Conservation (phyloP, 2,888 invertebrate genomes). For the Paralinhomoeus sp. region DNA sequence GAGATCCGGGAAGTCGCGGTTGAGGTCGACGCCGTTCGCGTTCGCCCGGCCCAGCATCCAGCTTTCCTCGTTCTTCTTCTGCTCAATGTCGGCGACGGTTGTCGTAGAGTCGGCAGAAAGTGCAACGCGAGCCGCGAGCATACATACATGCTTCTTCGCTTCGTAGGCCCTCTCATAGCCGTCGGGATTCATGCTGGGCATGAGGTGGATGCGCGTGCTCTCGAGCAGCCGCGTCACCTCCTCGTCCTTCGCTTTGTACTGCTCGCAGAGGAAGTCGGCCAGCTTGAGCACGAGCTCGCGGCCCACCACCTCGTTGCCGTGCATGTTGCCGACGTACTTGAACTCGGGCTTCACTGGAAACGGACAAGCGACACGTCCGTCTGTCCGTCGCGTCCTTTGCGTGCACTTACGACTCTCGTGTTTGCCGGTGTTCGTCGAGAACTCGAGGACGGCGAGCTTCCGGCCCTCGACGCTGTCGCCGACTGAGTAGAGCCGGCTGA, state of each 20-base stretch:
- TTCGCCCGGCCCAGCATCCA: conserved; percentile 53
- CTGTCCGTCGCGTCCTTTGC: no score
- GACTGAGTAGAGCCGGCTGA: conserved; percentile 51
- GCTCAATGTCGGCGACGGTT: no score
- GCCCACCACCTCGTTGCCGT: conserved; percentile 77
- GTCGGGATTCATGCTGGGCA: conserved; percentile 97
- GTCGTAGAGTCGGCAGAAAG: no score
- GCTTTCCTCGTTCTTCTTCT: conserved; percentile 16
- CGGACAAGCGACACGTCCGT: no score
- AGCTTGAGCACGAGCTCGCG: conserved; percentile 74
- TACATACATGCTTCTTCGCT: no score
- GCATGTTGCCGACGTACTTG: conserved; percentile 87
- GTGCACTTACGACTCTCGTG: conserved; percentile 52
- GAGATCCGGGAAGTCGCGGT: conserved; percentile 65
- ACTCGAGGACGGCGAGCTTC: conserved; percentile 53
- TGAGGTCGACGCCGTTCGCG: conserved; percentile 56
- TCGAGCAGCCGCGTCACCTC: conserved; percentile 73
- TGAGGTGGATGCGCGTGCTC: conserved; percentile 78
- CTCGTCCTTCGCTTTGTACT: conserved; percentile 44
- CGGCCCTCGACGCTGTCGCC: conserved; percentile 46
- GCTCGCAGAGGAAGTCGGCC: conserved; percentile 52
- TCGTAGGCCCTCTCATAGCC: conserved; percentile 62
- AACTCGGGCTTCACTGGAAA: conserved; percentile 87
- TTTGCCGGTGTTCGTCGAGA: conserved; percentile 48
- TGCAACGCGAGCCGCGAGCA: no score